phyloP scores from a whole-genome alignment of 1,140 invertebrate genomes.

The Drosophila ohnishii region DNA sequence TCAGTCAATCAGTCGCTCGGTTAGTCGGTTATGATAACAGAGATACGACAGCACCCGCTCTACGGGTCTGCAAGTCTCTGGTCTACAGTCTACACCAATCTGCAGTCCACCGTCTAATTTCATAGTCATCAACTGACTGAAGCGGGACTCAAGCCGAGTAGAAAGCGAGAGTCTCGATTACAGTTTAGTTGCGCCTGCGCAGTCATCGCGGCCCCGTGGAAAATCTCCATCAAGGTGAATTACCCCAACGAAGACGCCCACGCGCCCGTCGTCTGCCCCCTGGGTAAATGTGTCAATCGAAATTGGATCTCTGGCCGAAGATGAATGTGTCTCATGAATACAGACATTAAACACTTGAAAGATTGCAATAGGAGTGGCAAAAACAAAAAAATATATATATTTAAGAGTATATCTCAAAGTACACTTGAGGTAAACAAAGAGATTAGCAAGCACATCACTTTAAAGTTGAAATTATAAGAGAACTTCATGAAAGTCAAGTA shows the following conservation, averaged over 20 bases:
- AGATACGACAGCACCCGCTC: constrained; percentile 53
- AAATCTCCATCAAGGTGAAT: constrained; percentile 50
- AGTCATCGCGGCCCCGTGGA: constrained; percentile 48
- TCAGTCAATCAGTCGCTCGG: constrained; percentile 58
- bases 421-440: neutral
- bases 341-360: constrained; percentile 13
- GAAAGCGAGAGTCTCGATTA: constrained; percentile 74
- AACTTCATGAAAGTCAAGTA: neutral
- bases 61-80: constrained; percentile 15
- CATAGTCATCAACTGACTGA: constrained; percentile 62
- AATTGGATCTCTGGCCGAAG: constrained; percentile 25
- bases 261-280: constrained; percentile 5
- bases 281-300: constrained; percentile 40
- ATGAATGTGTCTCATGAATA: constrained; percentile 31
- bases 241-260: constrained; percentile 25
- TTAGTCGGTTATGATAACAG: constrained; percentile 70
- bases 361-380: constrained; percentile 30
- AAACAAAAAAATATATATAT: neutral
- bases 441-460: neutral
- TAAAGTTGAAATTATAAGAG: neutral
- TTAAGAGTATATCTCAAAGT: neutral
- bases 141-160: constrained; percentile 36
- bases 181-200: constrained; percentile 62
- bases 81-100: constrained; percentile 16
- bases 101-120: constrained; percentile 53